Percentiles rank a stretch among this genome's conserved stretches.
Conservation (phyloP, 2,888 invertebrate species). For the Cosmia pyralina region DNA sequence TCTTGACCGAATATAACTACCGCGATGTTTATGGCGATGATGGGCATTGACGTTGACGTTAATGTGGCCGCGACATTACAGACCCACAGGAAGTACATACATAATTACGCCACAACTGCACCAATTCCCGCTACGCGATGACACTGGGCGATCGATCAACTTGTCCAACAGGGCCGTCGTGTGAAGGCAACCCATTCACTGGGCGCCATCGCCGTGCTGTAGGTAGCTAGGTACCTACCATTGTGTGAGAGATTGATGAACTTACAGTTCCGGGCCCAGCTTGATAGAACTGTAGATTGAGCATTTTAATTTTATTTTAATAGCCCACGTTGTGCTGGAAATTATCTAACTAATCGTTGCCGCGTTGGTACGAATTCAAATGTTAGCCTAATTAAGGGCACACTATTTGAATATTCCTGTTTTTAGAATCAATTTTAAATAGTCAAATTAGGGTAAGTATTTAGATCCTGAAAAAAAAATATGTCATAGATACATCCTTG, state of each 20-base stretch:
- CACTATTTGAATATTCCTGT: too few species aligned
- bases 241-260: conserved; percentile 57
- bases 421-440: too few species aligned
- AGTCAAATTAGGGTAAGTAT: too few species aligned
- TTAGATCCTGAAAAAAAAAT: too few species aligned
- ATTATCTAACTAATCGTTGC: not conserved
- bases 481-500: too few species aligned
- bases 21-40: too few species aligned
- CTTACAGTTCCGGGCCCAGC: conserved; percentile 36
- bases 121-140: conserved; percentile 24
- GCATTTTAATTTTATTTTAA: conserved; percentile 24
- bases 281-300: conserved; percentile 7
- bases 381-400: not conserved
- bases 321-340: not conserved
- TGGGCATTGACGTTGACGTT: too few species aligned
- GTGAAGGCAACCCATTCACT: conserved; percentile 46
- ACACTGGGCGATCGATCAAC: conserved; percentile 49
- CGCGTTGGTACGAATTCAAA: not conserved
- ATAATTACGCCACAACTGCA: conserved; percentile 21
- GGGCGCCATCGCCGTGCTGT: not conserved
- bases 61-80: too few species aligned
- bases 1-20: too few species aligned
- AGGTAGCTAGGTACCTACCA: too few species aligned
- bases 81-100: conserved; percentile 25
- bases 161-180: conserved; percentile 52